phyloP scores from a whole-genome alignment of 2,113 vertebrate genomes.

The Notiomystis cincta region DNA sequence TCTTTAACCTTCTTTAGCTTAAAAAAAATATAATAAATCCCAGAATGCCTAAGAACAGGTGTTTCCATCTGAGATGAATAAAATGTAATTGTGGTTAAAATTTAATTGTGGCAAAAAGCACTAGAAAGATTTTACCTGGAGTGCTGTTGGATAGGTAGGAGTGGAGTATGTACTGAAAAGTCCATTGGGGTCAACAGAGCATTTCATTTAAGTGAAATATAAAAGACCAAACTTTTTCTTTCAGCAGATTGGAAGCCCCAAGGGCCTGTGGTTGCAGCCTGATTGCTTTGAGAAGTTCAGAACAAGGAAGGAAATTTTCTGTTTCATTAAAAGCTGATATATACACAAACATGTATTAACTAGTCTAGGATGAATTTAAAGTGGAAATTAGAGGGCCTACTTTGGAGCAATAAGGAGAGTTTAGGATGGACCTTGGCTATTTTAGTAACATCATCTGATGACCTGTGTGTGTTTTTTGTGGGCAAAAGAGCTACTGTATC shows the following conservation, averaged over 20 bases:
- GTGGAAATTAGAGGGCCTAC: background rate
- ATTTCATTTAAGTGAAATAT: background rate
- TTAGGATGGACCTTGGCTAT: background rate
- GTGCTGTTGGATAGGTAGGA: background rate
- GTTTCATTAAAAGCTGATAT: background rate
- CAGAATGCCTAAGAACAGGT: background rate
- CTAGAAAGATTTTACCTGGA: background rate
- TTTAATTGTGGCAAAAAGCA: background rate
- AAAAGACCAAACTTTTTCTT: background rate
- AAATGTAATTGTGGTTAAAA: background rate
- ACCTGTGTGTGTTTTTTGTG: background rate
- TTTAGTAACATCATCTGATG: background rate
- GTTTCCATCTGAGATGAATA: background rate
- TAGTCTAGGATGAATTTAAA: background rate
- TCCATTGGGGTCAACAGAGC: background rate
- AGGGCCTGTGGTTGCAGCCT: background rate
- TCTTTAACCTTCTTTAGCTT: background rate
- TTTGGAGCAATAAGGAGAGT: background rate
- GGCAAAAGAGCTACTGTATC: background rate
- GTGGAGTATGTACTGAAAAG: background rate
- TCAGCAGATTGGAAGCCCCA: background rate
- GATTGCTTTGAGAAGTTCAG: background rate
- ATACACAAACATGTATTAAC: background rate
- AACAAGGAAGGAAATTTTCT: background rate
- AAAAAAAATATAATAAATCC: background rate